Evolutionary conservation across 2,113 vertebrate genomes (phyloP), one percentile per base, ranked within the genome.

Genomic region (Elanus axillaris): DNA sequence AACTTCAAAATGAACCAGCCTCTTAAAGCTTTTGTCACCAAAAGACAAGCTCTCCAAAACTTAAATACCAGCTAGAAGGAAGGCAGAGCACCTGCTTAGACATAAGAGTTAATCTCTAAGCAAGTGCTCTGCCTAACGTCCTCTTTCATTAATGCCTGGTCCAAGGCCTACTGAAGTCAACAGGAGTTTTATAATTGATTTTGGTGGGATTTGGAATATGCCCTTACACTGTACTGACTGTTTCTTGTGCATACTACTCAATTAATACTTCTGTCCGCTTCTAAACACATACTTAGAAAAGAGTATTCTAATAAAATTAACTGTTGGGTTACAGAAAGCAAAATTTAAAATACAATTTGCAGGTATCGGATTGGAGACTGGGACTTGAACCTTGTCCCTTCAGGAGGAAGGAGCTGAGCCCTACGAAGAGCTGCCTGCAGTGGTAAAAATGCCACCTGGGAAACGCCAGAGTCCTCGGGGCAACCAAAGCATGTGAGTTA

Each of bases 1-100:
- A 90, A 92, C 81, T 96, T 69, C 43, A 84, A 93, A 97, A 95
- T 79, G 34, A 93, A 86, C 59, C 50, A 91, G 12, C 5, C 43
- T 67, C 76, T 88, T 84, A 56, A 77, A 77, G 56, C 76, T 91
- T 93, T 85, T 71, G 47, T 67, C 81, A 85, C 73, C 59, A 86
- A 76, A 82, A 69, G 12, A n/a, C 17, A 4, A 13, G 13, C 12
- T 72, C 56, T 72, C 27, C 43, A 60, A 79, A 45, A 68, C 36
- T 81, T 50, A 80, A 94, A 93, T 40, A 80, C 18, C 34, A 91
- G 22, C 64, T 58, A 85, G 60, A 87, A 78, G 25, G 47, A 71
- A 90, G 53, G n/a, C 48, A 79, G 16, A 85, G 10, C 52, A 77
- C 31, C 50, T 55, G 62, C 53, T 74, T 53, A 74, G 43, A 59